phyloP scores from a whole-genome alignment of 2,888 invertebrate genomes.

The Drosophila quinaria region DNA sequence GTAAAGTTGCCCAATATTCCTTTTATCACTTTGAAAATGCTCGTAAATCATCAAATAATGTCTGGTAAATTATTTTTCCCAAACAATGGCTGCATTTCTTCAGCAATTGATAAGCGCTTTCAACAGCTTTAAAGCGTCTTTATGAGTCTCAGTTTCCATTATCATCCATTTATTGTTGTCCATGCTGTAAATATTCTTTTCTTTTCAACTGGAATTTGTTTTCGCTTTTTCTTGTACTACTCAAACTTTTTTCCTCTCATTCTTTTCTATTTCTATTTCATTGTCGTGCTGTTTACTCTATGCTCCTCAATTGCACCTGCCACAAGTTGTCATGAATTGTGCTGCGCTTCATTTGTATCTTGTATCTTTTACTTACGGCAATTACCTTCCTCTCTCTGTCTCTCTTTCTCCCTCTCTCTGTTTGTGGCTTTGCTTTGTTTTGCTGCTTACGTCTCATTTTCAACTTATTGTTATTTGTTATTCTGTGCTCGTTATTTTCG shows the following conservation, averaged over 20 bases:
- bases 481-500: slow-evolving; percentile 75
- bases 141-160: slow-evolving; percentile 34
- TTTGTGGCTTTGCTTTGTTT: slow-evolving; percentile 24
- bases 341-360: slow-evolving; percentile 53
- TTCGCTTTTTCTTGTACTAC: background rate
- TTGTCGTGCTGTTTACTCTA: background rate
- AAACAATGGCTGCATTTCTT: slow-evolving; percentile 14
- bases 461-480: slow-evolving; percentile 48
- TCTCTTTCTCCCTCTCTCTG: too few relatives aligned
- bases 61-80: background rate
- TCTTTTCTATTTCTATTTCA: background rate
- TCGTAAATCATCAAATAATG: slow-evolving; percentile 28
- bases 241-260: background rate
- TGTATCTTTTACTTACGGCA: slow-evolving; percentile 39
- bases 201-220: slow-evolving; percentile 12
- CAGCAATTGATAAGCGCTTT: slow-evolving; percentile 14
- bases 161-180: slow-evolving; percentile 44
- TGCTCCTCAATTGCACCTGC: slow-evolving; percentile 43
- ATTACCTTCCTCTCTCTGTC: background rate
- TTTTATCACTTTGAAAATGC: background rate
- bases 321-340: slow-evolving; percentile 50
- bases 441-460: slow-evolving; percentile 28
- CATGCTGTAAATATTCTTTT: slow-evolving; percentile 9
- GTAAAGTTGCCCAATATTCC: slow-evolving; percentile 14
- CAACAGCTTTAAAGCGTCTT: slow-evolving; percentile 27